Evolutionary conservation across 1,140 invertebrate species (phyloP).

Genomic region (Diorhabda carinulata): DNA sequence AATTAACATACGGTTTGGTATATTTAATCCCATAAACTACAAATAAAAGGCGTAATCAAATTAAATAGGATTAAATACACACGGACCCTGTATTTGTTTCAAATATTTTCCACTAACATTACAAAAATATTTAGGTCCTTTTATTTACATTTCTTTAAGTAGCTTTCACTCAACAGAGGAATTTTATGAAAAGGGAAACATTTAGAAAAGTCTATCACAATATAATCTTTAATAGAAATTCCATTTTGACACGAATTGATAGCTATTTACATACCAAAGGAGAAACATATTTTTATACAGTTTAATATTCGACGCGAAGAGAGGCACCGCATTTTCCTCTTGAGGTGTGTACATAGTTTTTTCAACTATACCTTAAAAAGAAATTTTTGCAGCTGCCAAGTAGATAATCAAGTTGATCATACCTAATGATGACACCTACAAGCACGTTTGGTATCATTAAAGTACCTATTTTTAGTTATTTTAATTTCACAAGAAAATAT

Average conservation of each 20-base stretch:
- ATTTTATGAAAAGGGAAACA: neutral
- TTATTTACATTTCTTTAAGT: conserved; percentile 8
- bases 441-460: too few relatives aligned
- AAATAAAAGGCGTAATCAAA: neutral
- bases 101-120: conserved; percentile 13
- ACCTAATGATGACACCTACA: too few relatives aligned
- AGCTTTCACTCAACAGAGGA: conserved; percentile 8
- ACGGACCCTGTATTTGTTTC: neutral
- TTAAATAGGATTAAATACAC: neutral
- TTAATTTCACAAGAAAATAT: too few relatives aligned
- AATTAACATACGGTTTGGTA: neutral
- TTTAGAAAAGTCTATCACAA: conserved; percentile 4
- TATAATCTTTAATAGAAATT: neutral
- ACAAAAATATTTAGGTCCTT: conserved; percentile 15
- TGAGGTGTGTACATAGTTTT: too few relatives aligned
- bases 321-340: too few relatives aligned
- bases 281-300: too few relatives aligned
- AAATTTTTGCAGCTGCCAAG: too few relatives aligned
- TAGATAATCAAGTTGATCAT: too few relatives aligned
- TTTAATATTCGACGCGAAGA: too few relatives aligned
- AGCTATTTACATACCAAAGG: neutral
- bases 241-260: too few relatives aligned
- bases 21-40: neutral
- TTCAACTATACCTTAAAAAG: too few relatives aligned
- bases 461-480: too few relatives aligned